A percentile compares a stretch with the other conserved stretches of the same genome.
Conservation (phyloP, 2,113 vertebrate genomes). For the Candoia aspera region DNA sequence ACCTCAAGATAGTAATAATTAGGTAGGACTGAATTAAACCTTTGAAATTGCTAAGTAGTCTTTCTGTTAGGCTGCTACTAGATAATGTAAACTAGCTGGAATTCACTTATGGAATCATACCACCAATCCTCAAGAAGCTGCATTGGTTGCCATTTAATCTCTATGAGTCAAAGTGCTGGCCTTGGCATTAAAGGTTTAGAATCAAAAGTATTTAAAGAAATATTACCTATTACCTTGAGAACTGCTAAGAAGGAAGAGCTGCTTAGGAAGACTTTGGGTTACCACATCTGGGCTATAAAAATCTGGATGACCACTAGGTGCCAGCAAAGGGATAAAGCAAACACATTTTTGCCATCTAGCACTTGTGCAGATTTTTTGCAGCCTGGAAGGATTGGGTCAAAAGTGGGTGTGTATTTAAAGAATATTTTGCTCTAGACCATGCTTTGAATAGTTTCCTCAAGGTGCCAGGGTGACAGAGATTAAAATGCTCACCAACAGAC, state of each 20-base stretch:
- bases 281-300: background rate
- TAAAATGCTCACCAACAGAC: background rate
- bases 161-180: background rate
- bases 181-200: background rate
- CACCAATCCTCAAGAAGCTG: background rate
- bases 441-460: background rate
- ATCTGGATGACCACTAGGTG: background rate
- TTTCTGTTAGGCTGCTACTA: background rate
- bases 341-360: background rate
- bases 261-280: background rate
- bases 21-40: background rate
- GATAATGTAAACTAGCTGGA: background rate
- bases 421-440: background rate
- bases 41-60: background rate
- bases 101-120: background rate
- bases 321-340: background rate
- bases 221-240: background rate
- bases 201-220: too few species aligned
- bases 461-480: background rate
- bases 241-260: background rate
- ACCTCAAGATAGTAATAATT: background rate
- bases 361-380: background rate
- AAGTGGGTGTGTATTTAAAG: background rate
- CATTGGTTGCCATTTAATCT: background rate
- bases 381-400: background rate